Evolutionary conservation across 2,888 invertebrate genomes (phyloP).

Genomic region (Patella ulyssiponensis): DNA sequence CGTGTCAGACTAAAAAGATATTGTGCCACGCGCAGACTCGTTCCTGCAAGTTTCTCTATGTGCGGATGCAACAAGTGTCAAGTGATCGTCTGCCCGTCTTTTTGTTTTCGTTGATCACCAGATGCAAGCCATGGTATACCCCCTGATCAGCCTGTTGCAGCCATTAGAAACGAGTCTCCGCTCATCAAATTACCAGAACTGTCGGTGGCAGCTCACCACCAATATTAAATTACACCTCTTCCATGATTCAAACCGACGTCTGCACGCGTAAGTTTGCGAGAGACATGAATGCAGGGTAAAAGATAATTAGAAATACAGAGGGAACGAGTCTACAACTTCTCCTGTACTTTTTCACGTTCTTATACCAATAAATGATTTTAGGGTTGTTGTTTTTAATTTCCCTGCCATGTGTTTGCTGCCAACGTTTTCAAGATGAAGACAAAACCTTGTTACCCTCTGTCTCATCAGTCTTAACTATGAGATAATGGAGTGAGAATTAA

Average conservation of each 20-base stretch:
- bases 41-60: slow-evolving; percentile 3
- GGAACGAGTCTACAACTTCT: not conserved
- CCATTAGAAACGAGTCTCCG: slow-evolving; percentile 10
- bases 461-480: too few species aligned
- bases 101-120: slow-evolving; percentile 23
- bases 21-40: slow-evolving; percentile 2
- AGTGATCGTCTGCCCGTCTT: slow-evolving; percentile 19
- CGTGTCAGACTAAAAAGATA: not conserved
- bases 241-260: slow-evolving; percentile 5
- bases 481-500: too few species aligned
- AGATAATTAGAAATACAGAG: not conserved
- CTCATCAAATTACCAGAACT: slow-evolving; percentile 7
- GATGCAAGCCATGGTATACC: slow-evolving; percentile 13
- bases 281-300: not conserved
- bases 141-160: not conserved
- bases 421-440: too few species aligned
- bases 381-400: too few species aligned
- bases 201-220: slow-evolving; percentile 5
- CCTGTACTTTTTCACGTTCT: too few species aligned
- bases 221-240: slow-evolving; percentile 3
- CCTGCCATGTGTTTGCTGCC: too few species aligned
- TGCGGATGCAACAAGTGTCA: slow-evolving; percentile 25
- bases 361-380: too few species aligned
- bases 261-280: slow-evolving; percentile 9
- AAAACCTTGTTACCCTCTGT: too few species aligned